Conservation (phyloP, 2,888 invertebrate species). For the Sinohyriopsis cumingii region DNA sequence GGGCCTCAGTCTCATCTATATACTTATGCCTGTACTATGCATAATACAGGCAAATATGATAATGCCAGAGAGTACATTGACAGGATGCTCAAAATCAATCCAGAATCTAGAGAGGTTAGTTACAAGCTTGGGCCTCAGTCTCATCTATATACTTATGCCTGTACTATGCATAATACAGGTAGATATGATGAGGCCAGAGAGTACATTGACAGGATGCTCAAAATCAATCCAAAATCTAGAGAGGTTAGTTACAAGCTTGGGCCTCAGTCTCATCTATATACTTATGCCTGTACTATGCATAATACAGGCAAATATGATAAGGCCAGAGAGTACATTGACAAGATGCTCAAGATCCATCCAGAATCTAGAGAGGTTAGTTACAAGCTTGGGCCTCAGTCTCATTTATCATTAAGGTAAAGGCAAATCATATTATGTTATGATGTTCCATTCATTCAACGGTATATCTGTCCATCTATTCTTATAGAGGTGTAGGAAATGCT, state of each 20-base stretch:
- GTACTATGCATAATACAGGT: slow-evolving; percentile 84
- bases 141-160: slow-evolving; percentile 71
- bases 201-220: slow-evolving; percentile 84
- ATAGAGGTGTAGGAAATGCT: too few species aligned
- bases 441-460: too few species aligned
- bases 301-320: slow-evolving; percentile 85
- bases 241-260: slow-evolving; percentile 54
- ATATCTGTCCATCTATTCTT: too few species aligned
- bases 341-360: slow-evolving; percentile 79
- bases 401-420: not conserved
- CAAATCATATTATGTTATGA: too few species aligned
- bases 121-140: not conserved
- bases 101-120: slow-evolving; percentile 65
- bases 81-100: slow-evolving; percentile 79
- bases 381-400: not conserved
- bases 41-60: slow-evolving; percentile 82
- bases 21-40: slow-evolving; percentile 80
- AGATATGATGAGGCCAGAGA: slow-evolving; percentile 88
- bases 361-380: slow-evolving; percentile 64
- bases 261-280: not conserved
- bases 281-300: slow-evolving; percentile 78
- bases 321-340: slow-evolving; percentile 87
- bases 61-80: slow-evolving; percentile 89
- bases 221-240: slow-evolving; percentile 73
- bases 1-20: too few species aligned